Percentiles rank a stretch among this genome's conserved stretches.
Evolutionary conservation across 2,888 invertebrate species (phyloP).

Genomic region (Eupithecia vulgata): DNA sequence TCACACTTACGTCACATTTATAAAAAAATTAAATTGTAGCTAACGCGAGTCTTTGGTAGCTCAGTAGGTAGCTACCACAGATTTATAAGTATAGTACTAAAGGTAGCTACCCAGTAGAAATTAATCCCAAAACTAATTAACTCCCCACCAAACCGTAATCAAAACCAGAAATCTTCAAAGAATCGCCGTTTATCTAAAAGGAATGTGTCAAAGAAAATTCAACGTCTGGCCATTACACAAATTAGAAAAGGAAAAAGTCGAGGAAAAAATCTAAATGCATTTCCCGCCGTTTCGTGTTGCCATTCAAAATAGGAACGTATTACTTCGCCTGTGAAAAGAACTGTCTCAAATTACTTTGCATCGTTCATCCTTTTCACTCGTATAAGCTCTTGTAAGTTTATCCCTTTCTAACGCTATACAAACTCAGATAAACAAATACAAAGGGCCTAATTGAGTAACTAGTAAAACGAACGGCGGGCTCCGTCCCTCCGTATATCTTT

Average conservation of each 20-base stretch:
- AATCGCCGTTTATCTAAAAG: constrained; percentile 59
- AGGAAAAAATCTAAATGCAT: constrained; percentile 76
- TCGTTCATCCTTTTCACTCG: constrained; percentile 54
- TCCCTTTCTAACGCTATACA: constrained; percentile 73
- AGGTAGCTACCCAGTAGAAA: constrained; percentile 19
- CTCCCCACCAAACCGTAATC: constrained; percentile 42
- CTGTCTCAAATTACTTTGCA: constrained; percentile 83
- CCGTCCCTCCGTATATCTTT: constrained; percentile 74
- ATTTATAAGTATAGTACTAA: no score
- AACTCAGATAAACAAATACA: constrained; percentile 85
- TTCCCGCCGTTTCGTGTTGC: constrained; percentile 82
- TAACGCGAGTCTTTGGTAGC: not conserved
- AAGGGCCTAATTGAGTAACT: constrained; percentile 85
- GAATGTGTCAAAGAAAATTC: constrained; percentile 76
- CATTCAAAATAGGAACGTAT: constrained; percentile 83
- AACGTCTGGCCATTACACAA: constrained; percentile 71
- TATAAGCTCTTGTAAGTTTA: constrained; percentile 44
- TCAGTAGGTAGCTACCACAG: no score
- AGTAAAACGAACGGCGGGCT: constrained; percentile 82
- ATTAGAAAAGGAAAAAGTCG: constrained; percentile 66
- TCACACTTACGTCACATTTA: no score
- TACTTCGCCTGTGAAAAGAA: constrained; percentile 80
- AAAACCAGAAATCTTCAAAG: constrained; percentile 47
- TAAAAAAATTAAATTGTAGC: not conserved
- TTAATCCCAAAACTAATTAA: constrained; percentile 34